Conservation (phyloP, 2,113 vertebrate species). For the Xyrauchen texanus region DNA sequence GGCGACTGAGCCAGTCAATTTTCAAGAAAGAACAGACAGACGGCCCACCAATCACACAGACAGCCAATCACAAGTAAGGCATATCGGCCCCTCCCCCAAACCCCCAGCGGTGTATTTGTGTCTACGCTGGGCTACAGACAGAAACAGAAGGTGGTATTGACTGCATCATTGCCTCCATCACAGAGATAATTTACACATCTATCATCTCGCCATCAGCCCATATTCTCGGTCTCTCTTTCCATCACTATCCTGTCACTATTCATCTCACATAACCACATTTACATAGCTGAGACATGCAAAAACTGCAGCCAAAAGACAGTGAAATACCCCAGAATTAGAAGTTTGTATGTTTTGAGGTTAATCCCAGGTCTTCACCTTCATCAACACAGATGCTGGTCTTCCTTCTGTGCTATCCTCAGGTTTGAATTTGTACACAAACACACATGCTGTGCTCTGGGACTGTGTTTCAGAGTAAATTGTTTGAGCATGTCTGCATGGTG, state of each 20-base stretch:
- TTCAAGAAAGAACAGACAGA: slow-evolving; percentile 88
- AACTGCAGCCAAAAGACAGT: slow-evolving; percentile 47
- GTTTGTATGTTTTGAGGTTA: neutral
- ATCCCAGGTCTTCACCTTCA: slow-evolving; percentile 43
- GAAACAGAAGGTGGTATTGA: slow-evolving; percentile 98
- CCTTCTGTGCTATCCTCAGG: neutral
- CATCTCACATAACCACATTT: slow-evolving; percentile 90
- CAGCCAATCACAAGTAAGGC: slow-evolving; percentile 78
- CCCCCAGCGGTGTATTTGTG: slow-evolving; percentile 54
- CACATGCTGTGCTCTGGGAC: neutral
- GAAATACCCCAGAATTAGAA: too few species aligned
- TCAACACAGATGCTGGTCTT: slow-evolving; percentile 41
- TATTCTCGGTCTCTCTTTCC: slow-evolving; percentile 72
- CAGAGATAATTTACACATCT: slow-evolving; percentile 99
- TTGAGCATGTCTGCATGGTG: neutral
- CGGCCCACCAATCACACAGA: slow-evolving; percentile 78
- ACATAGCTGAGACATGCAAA: slow-evolving; percentile 74
- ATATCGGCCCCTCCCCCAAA: slow-evolving; percentile 46
- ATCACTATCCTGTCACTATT: slow-evolving; percentile 81
- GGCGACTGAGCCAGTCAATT: slow-evolving; percentile 78
- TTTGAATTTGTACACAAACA: neutral
- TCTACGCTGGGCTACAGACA: slow-evolving; percentile 67
- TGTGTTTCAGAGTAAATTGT: neutral
- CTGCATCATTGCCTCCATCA: slow-evolving; percentile 99
- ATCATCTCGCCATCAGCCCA: slow-evolving; percentile 98